Base-by-base conservation (phyloP, 2,888 invertebrate genomes). In the Embidobia sp. region DNA sequence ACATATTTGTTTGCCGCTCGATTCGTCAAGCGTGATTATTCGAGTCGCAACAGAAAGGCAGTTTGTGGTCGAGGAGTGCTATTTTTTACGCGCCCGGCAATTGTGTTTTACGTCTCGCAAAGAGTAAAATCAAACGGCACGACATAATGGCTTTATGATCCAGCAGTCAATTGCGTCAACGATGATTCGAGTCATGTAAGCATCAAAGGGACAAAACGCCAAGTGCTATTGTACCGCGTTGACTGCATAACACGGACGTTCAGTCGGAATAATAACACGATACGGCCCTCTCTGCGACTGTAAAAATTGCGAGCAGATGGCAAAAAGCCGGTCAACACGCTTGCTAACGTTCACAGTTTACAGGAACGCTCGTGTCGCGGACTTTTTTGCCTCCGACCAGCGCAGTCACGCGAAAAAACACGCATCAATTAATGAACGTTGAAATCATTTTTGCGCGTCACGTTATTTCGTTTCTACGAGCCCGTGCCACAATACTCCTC, bases 101-200 rank as follows among this genome's bases (percentile, higher is more conserved):
- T 59, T 22, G 33, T 33, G 31, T 33, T 44, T 59, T 33, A 59
- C 42, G 40, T 29, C n/a, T 46, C 35, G 35, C 16, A 16, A 33
- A 16, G 35, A 35, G 40, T 37, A 53, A 55, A 67, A 55, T 69
- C 59, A 31, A 59, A 51, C 22, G 49, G 27, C 26, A 37, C 49
- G 29, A 69, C 55, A 51, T 59, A 40, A 57, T 44, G 59, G 42
- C 18, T 70, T 70, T 61, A 70, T 70, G 42, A 51, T 33, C 42
- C 46, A 33, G 35, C 44, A 44, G 59, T 49, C 33, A 70, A 70
- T 70, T 61, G 42, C 37, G 59, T 59, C 49, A 49, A 51, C 51
- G 59, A 61, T 70, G 70, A 61, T 61, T 70, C 51, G 51, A 70
- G 44, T 51, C 59, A 51, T 70, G 70, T 70, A 61, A 51, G 51